These are phyloP conservation scores for Lithobates sylvaticus DNA, from an alignment of 2,797 vertebrate species.

Conservation along the genomic window DNA sequence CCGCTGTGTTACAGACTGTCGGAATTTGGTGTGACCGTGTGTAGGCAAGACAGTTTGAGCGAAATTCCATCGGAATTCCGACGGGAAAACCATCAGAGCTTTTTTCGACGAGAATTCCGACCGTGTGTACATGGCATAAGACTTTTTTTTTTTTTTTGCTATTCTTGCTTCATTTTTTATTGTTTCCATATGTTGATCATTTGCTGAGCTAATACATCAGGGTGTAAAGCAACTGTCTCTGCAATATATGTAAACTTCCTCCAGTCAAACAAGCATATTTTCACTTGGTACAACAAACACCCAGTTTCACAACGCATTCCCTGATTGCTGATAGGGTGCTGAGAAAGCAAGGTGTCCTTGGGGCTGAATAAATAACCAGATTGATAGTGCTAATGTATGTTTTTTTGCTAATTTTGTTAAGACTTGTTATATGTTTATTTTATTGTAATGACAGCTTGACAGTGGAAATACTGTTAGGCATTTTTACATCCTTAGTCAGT, in stretches of 20 bases:
- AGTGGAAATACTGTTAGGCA: not conserved
- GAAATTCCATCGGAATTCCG: too few species aligned
- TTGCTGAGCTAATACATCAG: not conserved
- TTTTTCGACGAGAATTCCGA: too few species aligned
- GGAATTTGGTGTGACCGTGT: too few species aligned
- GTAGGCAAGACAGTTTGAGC: too few species aligned
- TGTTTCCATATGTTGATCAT: not conserved
- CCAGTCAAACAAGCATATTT: not conserved
- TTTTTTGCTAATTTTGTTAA: not conserved
- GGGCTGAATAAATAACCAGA: not conserved
- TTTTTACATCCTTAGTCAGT: not conserved
- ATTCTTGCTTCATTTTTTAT: not conserved
- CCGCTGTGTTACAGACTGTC: too few species aligned
- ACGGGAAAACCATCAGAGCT: too few species aligned
- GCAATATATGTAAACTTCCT: not conserved
- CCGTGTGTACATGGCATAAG: too few species aligned
- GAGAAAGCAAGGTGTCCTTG: not conserved
- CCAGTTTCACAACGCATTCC: not conserved
- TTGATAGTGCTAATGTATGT: slow-evolving; percentile 9
- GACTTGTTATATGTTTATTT: not conserved
- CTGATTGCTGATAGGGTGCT: not conserved
- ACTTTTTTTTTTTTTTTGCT: not conserved
- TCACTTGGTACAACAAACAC: not conserved
- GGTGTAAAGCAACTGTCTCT: not conserved
- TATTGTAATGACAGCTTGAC: not conserved